Evolutionary conservation across 2,797 vertebrate genomes (phyloP).

Genomic region (Hippoglossus hippoglossus): DNA sequence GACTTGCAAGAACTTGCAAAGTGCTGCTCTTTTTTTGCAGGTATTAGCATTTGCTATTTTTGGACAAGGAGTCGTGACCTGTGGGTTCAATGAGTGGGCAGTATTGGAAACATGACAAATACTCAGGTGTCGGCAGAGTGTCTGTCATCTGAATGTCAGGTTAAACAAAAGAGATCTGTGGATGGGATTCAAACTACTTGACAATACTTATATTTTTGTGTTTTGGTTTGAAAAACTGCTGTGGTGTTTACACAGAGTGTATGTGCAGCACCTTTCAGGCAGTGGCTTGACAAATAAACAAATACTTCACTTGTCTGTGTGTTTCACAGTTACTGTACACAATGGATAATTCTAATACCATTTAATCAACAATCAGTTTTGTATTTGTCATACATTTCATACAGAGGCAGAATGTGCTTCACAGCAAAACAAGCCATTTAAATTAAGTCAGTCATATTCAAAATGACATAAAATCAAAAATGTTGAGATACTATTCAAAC

Average conservation of each 20-base stretch:
- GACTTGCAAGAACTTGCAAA: conserved; percentile 10
- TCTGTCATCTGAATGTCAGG: conserved; percentile 1
- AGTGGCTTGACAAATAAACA: conserved; percentile 25
- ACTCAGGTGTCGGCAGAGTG: not conserved
- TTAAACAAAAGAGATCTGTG: not conserved
- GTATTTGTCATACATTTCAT: too few relatives aligned
- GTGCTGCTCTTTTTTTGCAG: conserved; percentile 25
- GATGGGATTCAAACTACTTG: conserved; percentile 7
- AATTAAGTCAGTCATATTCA: too few relatives aligned
- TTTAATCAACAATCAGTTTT: too few relatives aligned
- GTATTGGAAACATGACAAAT: conserved; percentile 15
- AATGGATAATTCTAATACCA: too few relatives aligned
- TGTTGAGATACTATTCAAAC: too few relatives aligned
- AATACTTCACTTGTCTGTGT: not conserved
- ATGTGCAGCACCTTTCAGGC: not conserved
- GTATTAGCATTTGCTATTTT: conserved; percentile 32
- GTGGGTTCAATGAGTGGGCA: conserved; percentile 2
- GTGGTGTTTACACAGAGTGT: not conserved
- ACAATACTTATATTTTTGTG: conserved; percentile 2
- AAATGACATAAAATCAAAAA: too few relatives aligned
- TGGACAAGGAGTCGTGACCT: conserved; percentile 7
- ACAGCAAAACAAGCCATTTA: too few relatives aligned
- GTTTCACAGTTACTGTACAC: not conserved
- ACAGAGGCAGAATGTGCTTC: too few relatives aligned
- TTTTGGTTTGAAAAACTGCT: conserved; percentile 13